Evolutionary conservation across 2,113 vertebrate genomes (phyloP).

Genomic region (Physeter macrocephalus): DNA sequence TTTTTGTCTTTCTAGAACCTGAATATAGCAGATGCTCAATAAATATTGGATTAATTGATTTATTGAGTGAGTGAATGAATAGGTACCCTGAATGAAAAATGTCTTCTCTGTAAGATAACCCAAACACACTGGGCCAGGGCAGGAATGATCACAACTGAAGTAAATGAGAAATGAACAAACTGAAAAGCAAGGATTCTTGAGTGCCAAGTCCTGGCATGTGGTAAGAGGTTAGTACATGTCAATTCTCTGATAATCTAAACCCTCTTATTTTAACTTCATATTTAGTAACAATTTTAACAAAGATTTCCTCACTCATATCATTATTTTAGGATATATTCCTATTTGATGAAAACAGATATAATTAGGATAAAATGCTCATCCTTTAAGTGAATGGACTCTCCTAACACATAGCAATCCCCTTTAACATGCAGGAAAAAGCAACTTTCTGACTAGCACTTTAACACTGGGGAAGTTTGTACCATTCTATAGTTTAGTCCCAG

Average conservation of each 20-base stretch:
- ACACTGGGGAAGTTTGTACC: not conserved
- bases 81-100: not conserved
- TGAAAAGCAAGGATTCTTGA: not conserved
- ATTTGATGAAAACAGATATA: not conserved
- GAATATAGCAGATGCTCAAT: not conserved
- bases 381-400: not conserved
- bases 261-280: not conserved
- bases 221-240: not conserved
- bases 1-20: not conserved
- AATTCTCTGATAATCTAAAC: not conserved
- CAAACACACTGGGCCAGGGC: fast-evolving
- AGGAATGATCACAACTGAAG: not conserved
- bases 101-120: not conserved
- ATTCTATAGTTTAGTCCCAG: not conserved
- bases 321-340: not conserved
- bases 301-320: not conserved
- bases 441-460: not conserved
- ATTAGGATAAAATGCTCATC: not conserved
- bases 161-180: not conserved
- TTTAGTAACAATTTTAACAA: not conserved
- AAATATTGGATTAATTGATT: not conserved
- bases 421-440: not conserved
- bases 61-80: not conserved
- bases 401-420: not conserved
- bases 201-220: not conserved